Base-by-base conservation (phyloP, 2,113 vertebrate species). In the Nyctereutes procyonoides region DNA sequence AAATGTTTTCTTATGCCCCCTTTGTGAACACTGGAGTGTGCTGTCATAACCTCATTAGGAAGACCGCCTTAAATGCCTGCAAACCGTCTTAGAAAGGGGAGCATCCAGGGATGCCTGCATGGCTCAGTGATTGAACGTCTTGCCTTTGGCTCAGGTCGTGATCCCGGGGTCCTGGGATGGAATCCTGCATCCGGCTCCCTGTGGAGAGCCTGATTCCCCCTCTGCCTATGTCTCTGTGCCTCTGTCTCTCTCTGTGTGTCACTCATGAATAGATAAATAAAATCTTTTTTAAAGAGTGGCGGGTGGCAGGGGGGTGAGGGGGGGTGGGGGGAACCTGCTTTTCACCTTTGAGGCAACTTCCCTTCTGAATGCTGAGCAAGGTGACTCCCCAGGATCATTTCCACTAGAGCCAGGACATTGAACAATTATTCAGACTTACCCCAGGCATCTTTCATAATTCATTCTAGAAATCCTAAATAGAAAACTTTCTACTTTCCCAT, bases 401-500 rank as follows among this genome's bases (percentile, higher is more conserved):
- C 30, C 88, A 4, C 71, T n/a, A 30, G 15, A 92, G 48, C 9
- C 60, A 79, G 55, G 55, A n/a, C 65, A 69, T 38, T 3, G 60
- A 86, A 38, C 32, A 28, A 3, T 28, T 77, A 65, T 32, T 35
- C 22, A 30, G 62, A 51, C 38, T 43, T 95, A 60, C 93, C 77
- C 62, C 24, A 73, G 48, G 30, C 26, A 85, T 84, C 35, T 82
- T 7, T 28, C n/a, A 30, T 17, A 60, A 56, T 53, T 43, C 3
- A 20, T 55, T 77, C 56, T 90, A 74, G n/a, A 96, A 97, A 81
- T 90, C 58, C 24, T 65, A 56, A 76, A 26, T 67, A 32, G 11
- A 91, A 82, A 80, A 69, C 24, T 35, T 35, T 55, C 48, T 15
- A 1, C 19, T 89, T 95, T 85, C 43, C 22, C 51, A 28, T 32